Evolutionary conservation across 1,140 invertebrate species (phyloP).

Genomic region (Aphis gossypii): DNA sequence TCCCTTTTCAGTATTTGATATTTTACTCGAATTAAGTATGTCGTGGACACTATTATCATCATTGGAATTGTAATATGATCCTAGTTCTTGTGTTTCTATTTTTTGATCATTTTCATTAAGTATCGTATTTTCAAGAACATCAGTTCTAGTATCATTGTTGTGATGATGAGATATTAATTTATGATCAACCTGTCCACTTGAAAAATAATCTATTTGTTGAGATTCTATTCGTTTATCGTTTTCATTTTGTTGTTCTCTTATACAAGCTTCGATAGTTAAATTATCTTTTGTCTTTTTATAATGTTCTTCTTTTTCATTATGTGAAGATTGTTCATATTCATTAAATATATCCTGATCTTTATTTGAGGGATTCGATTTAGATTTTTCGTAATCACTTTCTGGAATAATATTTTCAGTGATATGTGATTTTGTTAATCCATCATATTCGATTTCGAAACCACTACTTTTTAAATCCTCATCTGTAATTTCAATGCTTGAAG

Average conservation of each 20-base stretch:
- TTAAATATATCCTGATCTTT: not conserved
- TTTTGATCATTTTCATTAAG: constrained; percentile 11
- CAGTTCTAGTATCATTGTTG: not conserved
- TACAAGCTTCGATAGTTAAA: constrained; percentile 17
- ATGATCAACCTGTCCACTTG: not conserved
- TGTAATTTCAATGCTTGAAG: constrained; percentile 73
- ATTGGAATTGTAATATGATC: constrained; percentile 14
- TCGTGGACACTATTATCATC: not conserved
- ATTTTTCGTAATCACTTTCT: constrained; percentile 63
- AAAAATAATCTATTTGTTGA: constrained; percentile 4
- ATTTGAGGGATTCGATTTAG: not conserved
- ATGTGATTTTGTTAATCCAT: constrained; percentile 59
- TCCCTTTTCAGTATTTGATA: not conserved
- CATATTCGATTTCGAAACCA: constrained; percentile 65
- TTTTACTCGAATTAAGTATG: not conserved
- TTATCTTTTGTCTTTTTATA: not conserved
- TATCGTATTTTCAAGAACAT: constrained; percentile 27
- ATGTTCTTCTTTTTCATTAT: constrained; percentile 13
- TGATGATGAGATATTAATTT: not conserved
- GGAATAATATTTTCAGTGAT: constrained; percentile 65
- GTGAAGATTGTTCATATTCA: not conserved
- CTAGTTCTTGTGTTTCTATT: constrained; percentile 24
- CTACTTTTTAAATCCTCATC: constrained; percentile 74
- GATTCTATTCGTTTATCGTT: not conserved
- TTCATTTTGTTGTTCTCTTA: constrained; percentile 33